phyloP scores from a whole-genome alignment of 2,888 invertebrate genomes.

The Cheilosia pagana region DNA sequence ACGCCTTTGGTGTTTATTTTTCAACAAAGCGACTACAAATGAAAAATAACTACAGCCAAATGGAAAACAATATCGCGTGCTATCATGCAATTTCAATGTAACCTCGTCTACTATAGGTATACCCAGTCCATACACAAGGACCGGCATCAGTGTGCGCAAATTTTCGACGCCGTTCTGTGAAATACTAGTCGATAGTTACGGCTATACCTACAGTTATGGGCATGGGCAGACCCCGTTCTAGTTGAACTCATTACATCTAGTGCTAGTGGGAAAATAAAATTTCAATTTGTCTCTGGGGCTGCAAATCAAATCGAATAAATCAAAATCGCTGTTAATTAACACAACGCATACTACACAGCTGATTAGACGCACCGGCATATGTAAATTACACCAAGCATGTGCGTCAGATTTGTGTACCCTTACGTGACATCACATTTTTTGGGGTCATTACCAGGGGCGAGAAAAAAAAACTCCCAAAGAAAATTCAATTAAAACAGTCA shows the following conservation, averaged over 20 bases:
- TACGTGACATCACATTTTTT: constrained; percentile 47
- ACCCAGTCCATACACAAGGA: constrained; percentile 15
- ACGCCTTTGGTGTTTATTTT: constrained; percentile 65
- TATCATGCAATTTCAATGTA: constrained; percentile 83
- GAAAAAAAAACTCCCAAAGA: background rate
- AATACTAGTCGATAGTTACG: constrained; percentile 22
- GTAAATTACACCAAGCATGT: constrained; percentile 57
- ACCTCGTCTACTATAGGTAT: constrained; percentile 37
- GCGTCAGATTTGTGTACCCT: constrained; percentile 32
- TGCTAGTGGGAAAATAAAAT: background rate
- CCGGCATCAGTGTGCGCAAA: constrained; percentile 29
- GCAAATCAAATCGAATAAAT: constrained; percentile 57
- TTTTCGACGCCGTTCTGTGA: constrained; percentile 44
- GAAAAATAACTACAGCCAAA: constrained; percentile 33
- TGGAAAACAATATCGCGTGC: constrained; percentile 80
- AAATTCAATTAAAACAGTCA: constrained; percentile 45
- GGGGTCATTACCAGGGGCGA: constrained; percentile 29
- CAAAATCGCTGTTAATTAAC: constrained; percentile 64
- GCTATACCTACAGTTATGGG: background rate
- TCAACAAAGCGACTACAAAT: constrained; percentile 36
- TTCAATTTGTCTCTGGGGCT: constrained; percentile 8
- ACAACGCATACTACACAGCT: constrained; percentile 11
- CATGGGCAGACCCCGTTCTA: background rate
- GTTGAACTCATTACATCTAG: background rate
- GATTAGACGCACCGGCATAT: constrained; percentile 44